A percentile compares a stretch with the other conserved stretches of the same genome.
Conservation (phyloP, 2,797 vertebrate genomes). For the Margarornis squamiger region DNA sequence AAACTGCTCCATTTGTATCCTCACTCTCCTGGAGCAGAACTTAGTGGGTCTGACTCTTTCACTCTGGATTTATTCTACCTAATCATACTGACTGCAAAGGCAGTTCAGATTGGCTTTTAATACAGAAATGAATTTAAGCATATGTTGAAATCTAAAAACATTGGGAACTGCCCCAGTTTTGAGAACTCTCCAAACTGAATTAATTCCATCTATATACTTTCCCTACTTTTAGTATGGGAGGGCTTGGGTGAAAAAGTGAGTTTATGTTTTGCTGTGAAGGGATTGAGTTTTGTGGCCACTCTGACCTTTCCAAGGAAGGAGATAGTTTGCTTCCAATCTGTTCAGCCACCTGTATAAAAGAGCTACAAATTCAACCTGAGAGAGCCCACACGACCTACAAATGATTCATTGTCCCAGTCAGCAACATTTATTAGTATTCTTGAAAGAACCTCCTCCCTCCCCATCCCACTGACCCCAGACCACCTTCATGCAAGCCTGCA, state of each 20-base stretch:
- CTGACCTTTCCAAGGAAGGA: not conserved
- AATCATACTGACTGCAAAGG: not conserved
- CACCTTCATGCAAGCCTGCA: conserved; percentile 56
- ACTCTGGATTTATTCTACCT: not conserved
- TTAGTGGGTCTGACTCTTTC: not conserved
- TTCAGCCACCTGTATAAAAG: conserved; percentile 41
- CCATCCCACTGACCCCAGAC: conserved; percentile 47
- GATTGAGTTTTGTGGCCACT: not conserved
- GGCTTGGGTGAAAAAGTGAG: not conserved
- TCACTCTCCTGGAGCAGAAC: not conserved
- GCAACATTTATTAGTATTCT: conserved; percentile 33
- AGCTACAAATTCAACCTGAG: not conserved
- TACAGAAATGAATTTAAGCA: not conserved
- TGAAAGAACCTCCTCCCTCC: conserved; percentile 34
- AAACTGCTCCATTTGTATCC: not conserved
- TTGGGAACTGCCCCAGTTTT: not conserved
- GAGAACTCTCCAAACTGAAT: not conserved
- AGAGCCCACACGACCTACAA: not conserved
- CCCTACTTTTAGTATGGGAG: not conserved
- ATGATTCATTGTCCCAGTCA: conserved; percentile 52
- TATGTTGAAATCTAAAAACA: not conserved
- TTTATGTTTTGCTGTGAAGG: not conserved
- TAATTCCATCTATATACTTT: not conserved
- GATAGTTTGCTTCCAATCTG: conserved; percentile 23
- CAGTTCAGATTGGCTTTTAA: not conserved